Evolutionary conservation across 2,113 vertebrate genomes (phyloP).

Genomic region (Notarius quadriscutis): DNA sequence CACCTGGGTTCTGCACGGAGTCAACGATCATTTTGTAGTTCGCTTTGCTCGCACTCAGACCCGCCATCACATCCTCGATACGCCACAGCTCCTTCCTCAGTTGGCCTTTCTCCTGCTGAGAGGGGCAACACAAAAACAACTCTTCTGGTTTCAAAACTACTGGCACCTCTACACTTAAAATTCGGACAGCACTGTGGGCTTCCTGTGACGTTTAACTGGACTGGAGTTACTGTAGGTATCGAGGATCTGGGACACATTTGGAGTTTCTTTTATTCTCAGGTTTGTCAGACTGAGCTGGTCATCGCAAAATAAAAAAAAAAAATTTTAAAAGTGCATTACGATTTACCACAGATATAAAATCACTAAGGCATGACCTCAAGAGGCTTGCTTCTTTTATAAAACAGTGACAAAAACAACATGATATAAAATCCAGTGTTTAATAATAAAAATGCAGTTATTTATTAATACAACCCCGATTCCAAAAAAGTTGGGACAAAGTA

Average conservation of each 20-base stretch:
- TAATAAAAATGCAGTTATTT: no score
- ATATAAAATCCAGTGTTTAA: neutral
- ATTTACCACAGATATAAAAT: neutral
- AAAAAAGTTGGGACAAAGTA: no score
- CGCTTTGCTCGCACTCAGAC: conserved; percentile 91
- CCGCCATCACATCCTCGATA: conserved; percentile 93
- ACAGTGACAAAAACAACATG: neutral
- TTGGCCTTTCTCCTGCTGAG: conserved; percentile 84
- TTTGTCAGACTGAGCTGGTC: neutral
- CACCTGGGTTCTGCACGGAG: conserved; percentile 94
- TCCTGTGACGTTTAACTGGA: no score
- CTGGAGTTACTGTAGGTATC: no score
- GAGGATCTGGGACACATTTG: neutral
- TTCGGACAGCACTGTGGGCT: neutral
- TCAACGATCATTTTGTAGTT: conserved; percentile 93
- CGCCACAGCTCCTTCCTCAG: conserved; percentile 96
- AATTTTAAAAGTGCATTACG: neutral
- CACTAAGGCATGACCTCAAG: neutral
- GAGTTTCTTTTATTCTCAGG: neutral
- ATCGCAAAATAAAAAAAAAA: neutral
- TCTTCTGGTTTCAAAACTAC: neutral
- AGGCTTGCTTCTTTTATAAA: neutral
- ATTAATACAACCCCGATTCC: no score
- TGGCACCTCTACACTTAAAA: neutral
- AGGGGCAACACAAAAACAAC: neutral